Base-by-base conservation (phyloP, 2,797 vertebrate genomes). In the Rachycentron canadum region DNA sequence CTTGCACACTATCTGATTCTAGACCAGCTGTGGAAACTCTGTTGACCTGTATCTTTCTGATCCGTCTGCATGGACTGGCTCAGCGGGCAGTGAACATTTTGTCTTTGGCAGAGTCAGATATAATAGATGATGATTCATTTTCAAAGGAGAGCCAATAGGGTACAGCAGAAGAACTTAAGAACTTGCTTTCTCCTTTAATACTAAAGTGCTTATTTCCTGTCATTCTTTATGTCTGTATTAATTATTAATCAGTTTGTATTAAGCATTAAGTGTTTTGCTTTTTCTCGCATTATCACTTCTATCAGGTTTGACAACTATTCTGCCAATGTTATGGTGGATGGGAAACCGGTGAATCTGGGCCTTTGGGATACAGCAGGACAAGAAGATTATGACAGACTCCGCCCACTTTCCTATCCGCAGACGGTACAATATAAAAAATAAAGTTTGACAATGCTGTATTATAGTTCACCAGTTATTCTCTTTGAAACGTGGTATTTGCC, bases 241-340 rank as follows among this genome's bases (percentile, higher is more conserved):
- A 28, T 65, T 32, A 66, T 66, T 64, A 2, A 52, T 52, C 7
- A 4, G 9, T 64, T 50, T 14, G 32, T 26, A 7, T 62, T 17
- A 14, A 52, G 28, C 6, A 2, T 38, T 7, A 25, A 34, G 26
- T 6, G n/a, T 43, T 76, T 40, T 16, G 6, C 7, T 73, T 7
- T 65, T 63, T 61, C 21, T 30, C 36, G 28, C 12, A 16, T 73
- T 6, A 3, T 50, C 14, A 0, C 49, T 47, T 57, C 45, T 41
- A 0, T 73, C 88, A 99, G 98, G 86, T 99, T 99, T 56, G 98
- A 99, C 93, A 99, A 99, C 94, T 99, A 99, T 84, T 99, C 98
- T 41, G 98, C 98, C 88, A 99, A 99, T 95, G 98, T 99, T 74
- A 99, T 99, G 98, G 98, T 99, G 70, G 98, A 99, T 83, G 98